phyloP scores from a whole-genome alignment of 2,888 invertebrate species.

The Cosmopolites sordidus region DNA sequence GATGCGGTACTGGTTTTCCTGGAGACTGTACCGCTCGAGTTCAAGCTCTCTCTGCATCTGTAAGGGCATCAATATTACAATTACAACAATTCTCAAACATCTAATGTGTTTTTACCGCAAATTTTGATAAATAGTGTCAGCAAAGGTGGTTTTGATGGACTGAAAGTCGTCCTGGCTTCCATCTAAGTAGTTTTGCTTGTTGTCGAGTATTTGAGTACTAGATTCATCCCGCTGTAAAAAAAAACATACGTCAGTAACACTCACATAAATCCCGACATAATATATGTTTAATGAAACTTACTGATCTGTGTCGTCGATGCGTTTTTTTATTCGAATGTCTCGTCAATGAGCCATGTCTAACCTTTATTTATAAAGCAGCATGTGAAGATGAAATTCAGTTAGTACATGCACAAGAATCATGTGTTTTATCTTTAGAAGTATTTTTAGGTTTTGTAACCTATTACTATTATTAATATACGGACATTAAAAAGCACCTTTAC shows the following conservation, averaged over 20 bases:
- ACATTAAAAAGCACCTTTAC: too few relatives aligned
- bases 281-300: conserved; percentile 54
- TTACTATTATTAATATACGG: too few relatives aligned
- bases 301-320: conserved; percentile 66
- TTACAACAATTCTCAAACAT: neutral
- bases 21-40: conserved; percentile 50
- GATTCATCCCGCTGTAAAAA: conserved; percentile 42
- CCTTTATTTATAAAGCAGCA: conserved; percentile 49
- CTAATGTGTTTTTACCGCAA: conserved; percentile 26
- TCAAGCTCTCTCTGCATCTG: conserved; percentile 45
- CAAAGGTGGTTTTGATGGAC: conserved; percentile 41
- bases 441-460: too few relatives aligned
- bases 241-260: conserved; percentile 14
- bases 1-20: conserved; percentile 58
- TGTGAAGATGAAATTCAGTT: conserved; percentile 21
- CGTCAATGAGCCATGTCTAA: conserved; percentile 70
- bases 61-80: conserved; percentile 11
- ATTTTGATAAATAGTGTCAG: conserved; percentile 43
- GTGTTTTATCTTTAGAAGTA: too few relatives aligned
- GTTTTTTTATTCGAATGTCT: conserved; percentile 61
- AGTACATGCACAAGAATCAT: too few relatives aligned
- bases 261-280: too few relatives aligned
- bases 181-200: conserved; percentile 33
- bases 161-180: conserved; percentile 35
- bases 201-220: conserved; percentile 34